These are phyloP conservation scores for Poicephalus gulielmi DNA, from an alignment of 2,113 vertebrate species.

Conservation along the genomic window DNA sequence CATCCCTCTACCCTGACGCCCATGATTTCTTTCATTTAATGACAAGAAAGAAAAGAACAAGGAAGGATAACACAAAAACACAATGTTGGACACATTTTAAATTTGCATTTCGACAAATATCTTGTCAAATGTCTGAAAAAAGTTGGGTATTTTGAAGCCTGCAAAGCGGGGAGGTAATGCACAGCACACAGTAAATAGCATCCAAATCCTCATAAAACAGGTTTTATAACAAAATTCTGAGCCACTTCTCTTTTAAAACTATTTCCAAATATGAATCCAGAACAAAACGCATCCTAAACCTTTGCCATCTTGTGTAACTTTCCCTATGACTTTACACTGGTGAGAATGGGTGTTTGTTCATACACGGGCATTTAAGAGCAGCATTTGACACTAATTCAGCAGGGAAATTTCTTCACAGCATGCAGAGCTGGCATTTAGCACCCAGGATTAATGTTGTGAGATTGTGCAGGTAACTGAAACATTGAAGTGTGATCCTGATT, in stretches of 20 bases:
- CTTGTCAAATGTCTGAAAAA: background rate
- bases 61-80: background rate
- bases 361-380: background rate
- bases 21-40: background rate
- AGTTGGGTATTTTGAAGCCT: rapidly evolving
- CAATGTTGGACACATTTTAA: background rate
- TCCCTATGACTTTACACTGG: background rate
- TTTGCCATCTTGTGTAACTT: background rate
- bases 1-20: background rate
- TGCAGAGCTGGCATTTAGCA: background rate
- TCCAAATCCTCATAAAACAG: background rate
- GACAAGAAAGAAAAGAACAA: background rate
- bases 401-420: background rate
- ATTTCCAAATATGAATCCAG: background rate
- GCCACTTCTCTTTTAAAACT: background rate
- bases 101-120: background rate
- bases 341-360: background rate
- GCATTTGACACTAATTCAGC: background rate
- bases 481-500: background rate
- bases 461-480: background rate
- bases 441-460: background rate
- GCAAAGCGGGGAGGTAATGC: background rate
- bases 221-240: background rate
- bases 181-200: background rate
- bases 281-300: background rate